A percentile compares a stretch with the other conserved stretches of the same genome.
phyloP scores from a whole-genome alignment of 2,797 vertebrate species.

The Chloroceryle inda region DNA sequence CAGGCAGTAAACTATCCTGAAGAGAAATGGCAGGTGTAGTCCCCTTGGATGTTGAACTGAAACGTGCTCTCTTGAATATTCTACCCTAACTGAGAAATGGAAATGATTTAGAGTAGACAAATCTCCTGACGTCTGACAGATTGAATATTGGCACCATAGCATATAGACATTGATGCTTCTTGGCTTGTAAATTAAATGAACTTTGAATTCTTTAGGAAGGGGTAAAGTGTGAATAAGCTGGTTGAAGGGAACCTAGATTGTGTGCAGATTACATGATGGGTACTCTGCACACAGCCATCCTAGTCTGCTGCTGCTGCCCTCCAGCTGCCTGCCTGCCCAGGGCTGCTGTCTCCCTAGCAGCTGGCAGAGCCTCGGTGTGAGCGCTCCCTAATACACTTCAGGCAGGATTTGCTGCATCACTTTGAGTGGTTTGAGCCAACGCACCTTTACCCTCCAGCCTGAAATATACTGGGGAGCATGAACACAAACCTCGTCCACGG shows the following conservation, averaged over 20 bases:
- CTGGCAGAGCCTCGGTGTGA: rapidly evolving
- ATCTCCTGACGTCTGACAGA: neutral
- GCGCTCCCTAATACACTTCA: neutral
- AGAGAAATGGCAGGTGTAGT: neutral
- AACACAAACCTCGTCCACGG: neutral
- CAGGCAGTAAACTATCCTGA: neutral
- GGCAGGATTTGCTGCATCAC: neutral
- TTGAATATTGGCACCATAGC: neutral
- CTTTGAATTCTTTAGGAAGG: neutral
- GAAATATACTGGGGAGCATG: rapidly evolving
- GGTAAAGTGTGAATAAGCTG: neutral
- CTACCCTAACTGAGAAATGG: neutral
- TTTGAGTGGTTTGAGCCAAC: neutral
- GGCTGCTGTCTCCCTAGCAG: neutral
- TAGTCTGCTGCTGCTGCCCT: neutral
- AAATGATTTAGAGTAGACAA: neutral
- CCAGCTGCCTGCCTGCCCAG: neutral
- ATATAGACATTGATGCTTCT: neutral
- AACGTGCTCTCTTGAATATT: neutral
- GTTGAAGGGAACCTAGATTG: neutral
- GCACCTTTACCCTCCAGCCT: neutral
- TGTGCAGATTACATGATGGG: neutral
- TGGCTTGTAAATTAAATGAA: neutral
- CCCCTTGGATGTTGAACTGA: neutral
- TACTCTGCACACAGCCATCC: neutral